Conservation (phyloP, 2,113 vertebrate genomes). For the Petrocephalus zakoni region DNA sequence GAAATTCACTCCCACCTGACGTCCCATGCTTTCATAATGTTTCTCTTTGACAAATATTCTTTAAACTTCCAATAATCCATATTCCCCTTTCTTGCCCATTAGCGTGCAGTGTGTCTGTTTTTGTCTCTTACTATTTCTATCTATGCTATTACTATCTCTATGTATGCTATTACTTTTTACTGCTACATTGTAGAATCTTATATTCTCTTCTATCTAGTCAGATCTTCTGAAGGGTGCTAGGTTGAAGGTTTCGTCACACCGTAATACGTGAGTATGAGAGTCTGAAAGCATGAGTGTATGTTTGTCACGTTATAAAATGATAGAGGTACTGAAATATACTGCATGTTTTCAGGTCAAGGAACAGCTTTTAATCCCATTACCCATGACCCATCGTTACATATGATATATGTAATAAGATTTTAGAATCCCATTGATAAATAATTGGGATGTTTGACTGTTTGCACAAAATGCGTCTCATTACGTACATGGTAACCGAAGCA, state of each 20-base stretch:
- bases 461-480: neutral
- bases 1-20: neutral
- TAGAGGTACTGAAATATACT: neutral
- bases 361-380: neutral
- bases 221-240: neutral
- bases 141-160: neutral
- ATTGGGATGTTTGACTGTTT: neutral
- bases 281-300: too few relatives aligned
- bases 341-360: neutral
- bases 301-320: too few relatives aligned
- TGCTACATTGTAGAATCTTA: neutral
- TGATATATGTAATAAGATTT: neutral
- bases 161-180: neutral
- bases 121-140: neutral
- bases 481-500: neutral
- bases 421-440: neutral
- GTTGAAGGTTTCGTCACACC: neutral
- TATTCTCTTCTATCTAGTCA: neutral
- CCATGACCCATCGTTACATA: neutral
- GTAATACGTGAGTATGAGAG: too few relatives aligned
- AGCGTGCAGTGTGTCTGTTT: neutral
- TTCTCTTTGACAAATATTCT: neutral
- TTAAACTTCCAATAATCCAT: neutral
- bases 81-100: neutral
- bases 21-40: neutral